Evolutionary conservation across 2,797 vertebrate genomes (phyloP).

Genomic region (Hippopotamyrus pictus): DNA sequence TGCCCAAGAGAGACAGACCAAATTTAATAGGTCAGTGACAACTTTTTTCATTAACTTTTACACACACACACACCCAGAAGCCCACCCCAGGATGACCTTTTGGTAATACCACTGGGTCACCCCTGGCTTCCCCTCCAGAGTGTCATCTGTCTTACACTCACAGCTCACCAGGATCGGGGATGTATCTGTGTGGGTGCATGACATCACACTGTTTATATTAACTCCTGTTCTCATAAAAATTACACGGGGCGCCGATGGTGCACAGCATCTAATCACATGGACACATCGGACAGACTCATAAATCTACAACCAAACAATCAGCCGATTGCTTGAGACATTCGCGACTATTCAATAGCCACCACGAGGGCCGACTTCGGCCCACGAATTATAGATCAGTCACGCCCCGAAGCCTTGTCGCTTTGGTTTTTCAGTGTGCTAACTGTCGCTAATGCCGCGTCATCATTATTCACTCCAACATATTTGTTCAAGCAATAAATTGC

Average conservation of each 20-base stretch:
- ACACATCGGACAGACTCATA: background rate
- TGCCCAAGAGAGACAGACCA: background rate
- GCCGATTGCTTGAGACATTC: background rate
- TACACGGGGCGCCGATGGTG: background rate
- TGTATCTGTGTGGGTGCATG: background rate
- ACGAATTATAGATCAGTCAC: background rate
- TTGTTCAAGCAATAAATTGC: constrained; percentile 20
- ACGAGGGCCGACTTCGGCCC: background rate
- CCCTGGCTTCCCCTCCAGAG: background rate
- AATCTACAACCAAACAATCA: background rate
- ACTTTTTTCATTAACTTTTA: background rate
- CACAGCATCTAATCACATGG: background rate
- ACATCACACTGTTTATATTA: background rate
- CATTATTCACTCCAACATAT: constrained; percentile 10
- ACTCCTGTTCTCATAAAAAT: background rate
- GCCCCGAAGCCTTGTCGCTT: background rate
- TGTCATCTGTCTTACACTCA: background rate
- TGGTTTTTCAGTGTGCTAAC: background rate
- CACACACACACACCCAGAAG: background rate
- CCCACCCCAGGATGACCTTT: background rate
- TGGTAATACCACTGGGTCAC: background rate
- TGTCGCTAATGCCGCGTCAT: background rate
- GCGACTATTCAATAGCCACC: background rate
- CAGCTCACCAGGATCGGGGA: background rate
- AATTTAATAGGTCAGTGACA: background rate